A percentile compares a stretch with the other conserved stretches of the same genome.
Evolutionary conservation across 23 tunicate genomes (phyloP).

Genomic region (Styela plicata): DNA sequence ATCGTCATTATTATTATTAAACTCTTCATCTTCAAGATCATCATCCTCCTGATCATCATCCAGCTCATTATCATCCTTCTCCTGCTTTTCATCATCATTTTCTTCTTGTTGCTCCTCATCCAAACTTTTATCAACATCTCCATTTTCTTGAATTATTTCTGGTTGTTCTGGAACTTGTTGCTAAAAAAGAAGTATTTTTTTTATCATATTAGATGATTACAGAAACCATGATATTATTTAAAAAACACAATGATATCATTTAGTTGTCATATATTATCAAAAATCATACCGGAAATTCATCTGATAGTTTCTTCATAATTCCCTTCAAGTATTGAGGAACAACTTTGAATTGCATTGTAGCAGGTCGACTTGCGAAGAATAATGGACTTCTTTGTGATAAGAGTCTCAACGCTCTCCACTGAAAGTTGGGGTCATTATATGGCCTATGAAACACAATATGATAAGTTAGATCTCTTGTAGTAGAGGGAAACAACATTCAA

Average conservation of each 20-base stretch:
- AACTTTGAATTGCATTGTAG: constrained; percentile 73
- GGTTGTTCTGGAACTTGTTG: constrained; percentile 21
- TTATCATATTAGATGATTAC: too few species aligned
- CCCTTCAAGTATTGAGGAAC: constrained; percentile 85
- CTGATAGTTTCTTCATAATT: constrained; percentile 58
- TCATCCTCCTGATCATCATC: constrained; percentile 35
- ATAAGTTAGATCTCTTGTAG: neutral
- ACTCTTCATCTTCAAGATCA: constrained; percentile 39
- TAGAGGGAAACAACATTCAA: too few species aligned
- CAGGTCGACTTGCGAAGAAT: constrained; percentile 88
- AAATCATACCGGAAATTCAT: constrained; percentile 85
- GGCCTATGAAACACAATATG: constrained; percentile 34
- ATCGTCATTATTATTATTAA: constrained; percentile 13
- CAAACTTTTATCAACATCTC: constrained; percentile 18
- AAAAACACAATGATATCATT: too few species aligned
- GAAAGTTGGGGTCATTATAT: constrained; percentile 72
- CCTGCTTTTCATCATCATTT: constrained; percentile 16
- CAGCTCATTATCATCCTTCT: constrained; percentile 11
- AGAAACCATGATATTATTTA: too few species aligned
- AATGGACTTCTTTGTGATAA: constrained; percentile 75
- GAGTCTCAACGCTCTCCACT: constrained; percentile 95
- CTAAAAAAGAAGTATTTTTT: constrained; percentile 10
- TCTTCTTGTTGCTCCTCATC: constrained; percentile 9
- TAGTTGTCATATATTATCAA: too few species aligned
- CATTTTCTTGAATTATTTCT: constrained; percentile 19